Evolutionary conservation across 2,888 invertebrate species (phyloP), one percentile per base, ranked within the genome.

Genomic region (Sylvicola cinctus): DNA sequence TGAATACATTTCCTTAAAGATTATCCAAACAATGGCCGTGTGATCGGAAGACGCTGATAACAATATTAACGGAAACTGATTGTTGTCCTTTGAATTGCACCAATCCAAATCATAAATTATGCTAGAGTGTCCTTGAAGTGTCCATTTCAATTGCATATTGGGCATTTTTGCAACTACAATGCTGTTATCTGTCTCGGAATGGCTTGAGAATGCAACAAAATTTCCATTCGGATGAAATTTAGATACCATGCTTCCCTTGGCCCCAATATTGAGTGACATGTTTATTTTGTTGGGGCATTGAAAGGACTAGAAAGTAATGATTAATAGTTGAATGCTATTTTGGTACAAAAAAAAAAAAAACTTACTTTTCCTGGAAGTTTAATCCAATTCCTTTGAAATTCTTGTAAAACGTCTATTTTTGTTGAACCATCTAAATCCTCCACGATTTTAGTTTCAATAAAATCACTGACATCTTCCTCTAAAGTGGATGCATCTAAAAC

Each of bases 101-200:
- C 29, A 29, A 29, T 29, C 29, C 4, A 29, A 14, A 29, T 29
- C 29, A 29, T 29, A 29, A 29, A 29, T 29, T 12, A 12, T 14
- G 15, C 15, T 29, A 8, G 29, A 12, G 13, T 29, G 29, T 14
- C 29, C 29, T 29, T 29, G 13, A 10, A 29, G 15, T 12, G 29
- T 29, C 8, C 7, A 13, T 14, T 6, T 29, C 3, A 14, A 10
- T 14, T 13, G 13, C 29, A 8, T 13, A 4, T 29, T 13, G 11
- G 29, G 29, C 15, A 29, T 13, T 12, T 8, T 29, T 8, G 15
- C 8, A 12, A 29, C 15, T 13, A 14, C 29, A 13, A 29, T 29
- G 7, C 3, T 8, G 13, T 29, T 13, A 3, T 29, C 29, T 12
- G 13, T 3, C 8, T 29, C 29, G 13, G 29, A 29, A 14, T 12